A percentile compares a stretch with the other conserved stretches of the same genome.
Evolutionary conservation across 2,888 invertebrate species (phyloP).

Genomic region (Torymus texanus): DNA sequence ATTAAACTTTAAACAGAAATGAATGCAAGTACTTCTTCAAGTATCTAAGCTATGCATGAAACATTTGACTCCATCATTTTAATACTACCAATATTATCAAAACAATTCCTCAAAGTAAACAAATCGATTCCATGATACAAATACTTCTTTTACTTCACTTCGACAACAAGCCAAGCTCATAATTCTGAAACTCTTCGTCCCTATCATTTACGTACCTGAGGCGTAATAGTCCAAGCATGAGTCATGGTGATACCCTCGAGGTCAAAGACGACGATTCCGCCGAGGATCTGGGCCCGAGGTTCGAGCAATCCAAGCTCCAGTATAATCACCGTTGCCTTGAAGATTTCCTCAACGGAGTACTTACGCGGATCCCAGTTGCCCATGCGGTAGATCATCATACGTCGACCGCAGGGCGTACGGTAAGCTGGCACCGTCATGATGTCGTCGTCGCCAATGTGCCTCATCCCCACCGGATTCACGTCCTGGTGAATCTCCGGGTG

Average conservation of each 20-base stretch:
- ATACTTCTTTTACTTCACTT: too few relatives aligned
- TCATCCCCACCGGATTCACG: constrained; percentile 81
- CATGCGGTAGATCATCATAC: constrained; percentile 84
- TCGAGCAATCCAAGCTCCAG: constrained; percentile 86
- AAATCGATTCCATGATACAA: too few relatives aligned
- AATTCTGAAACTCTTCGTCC: too few relatives aligned
- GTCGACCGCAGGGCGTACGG: constrained; percentile 83
- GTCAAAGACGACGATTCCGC: constrained; percentile 87
- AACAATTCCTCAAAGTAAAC: too few relatives aligned
- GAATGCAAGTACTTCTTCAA: too few relatives aligned
- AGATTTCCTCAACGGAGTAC: constrained; percentile 82
- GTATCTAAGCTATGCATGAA: too few relatives aligned
- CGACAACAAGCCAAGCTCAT: too few relatives aligned
- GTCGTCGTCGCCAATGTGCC: constrained; percentile 81
- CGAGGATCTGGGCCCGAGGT: constrained; percentile 84
- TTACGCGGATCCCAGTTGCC: constrained; percentile 86
- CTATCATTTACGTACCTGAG: constrained; percentile 75
- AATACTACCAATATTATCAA: too few relatives aligned
- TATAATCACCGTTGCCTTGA: constrained; percentile 83
- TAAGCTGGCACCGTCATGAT: constrained; percentile 86
- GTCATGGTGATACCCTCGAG: constrained; percentile 82
- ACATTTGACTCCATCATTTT: too few relatives aligned
- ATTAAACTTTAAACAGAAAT: too few relatives aligned
- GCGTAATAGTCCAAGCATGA: constrained; percentile 86
- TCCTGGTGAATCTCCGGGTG: constrained; percentile 83